These are phyloP conservation scores for Nycteola revayana DNA, from an alignment of 2,888 invertebrate genomes.

Conservation along the genomic window DNA sequence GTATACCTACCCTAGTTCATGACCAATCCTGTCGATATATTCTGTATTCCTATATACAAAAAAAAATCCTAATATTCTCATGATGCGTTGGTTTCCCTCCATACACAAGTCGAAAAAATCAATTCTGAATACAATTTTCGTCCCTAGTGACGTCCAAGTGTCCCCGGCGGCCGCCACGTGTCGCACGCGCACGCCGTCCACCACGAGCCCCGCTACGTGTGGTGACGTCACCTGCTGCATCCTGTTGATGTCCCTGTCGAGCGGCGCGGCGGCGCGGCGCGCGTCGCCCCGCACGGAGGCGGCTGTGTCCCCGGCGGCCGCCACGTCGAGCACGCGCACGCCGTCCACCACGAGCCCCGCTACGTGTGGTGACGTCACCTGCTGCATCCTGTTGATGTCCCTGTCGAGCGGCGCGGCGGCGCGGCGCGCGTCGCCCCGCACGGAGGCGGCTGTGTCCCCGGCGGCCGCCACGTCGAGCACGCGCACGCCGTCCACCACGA, in stretches of 20 bases:
- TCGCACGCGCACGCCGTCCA: constrained; percentile 91
- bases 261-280: constrained; percentile 87
- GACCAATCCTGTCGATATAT: too few species aligned
- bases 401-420: constrained; percentile 89
- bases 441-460: constrained; percentile 86
- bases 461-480: constrained; percentile 93
- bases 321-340: constrained; percentile 90
- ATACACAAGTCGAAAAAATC: too few species aligned
- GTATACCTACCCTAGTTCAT: too few species aligned
- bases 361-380: too few species aligned
- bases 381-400: constrained; percentile 93
- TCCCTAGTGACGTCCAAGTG: too few species aligned
- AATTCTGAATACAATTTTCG: too few species aligned
- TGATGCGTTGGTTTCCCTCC: too few species aligned
- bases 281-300: constrained; percentile 92
- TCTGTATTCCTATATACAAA: too few species aligned
- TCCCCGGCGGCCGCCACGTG: constrained; percentile 92
- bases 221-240: constrained; percentile 98
- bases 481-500: constrained; percentile 92
- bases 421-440: constrained; percentile 92
- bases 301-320: constrained; percentile 89
- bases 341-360: constrained; percentile 95
- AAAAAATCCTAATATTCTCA: too few species aligned
- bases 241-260: constrained; percentile 90
- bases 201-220: constrained; percentile 93